These are phyloP conservation scores for Leptodactylus fuscus DNA, from an alignment of 2,113 vertebrate species.

Conservation along the genomic window DNA sequence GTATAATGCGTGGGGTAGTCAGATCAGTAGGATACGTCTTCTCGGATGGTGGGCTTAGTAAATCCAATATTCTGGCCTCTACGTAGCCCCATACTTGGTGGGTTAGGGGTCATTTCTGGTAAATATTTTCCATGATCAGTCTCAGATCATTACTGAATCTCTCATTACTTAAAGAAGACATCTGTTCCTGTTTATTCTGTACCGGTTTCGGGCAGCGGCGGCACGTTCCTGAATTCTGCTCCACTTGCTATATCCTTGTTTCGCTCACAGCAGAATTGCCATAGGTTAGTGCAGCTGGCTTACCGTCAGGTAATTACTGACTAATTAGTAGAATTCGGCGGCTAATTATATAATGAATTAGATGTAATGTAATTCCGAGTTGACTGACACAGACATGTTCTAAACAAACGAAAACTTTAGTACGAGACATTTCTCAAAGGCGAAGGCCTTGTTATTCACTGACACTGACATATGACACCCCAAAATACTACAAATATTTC, in stretches of 20 bases:
- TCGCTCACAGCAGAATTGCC: background rate
- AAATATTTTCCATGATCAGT: background rate
- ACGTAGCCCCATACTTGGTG: background rate
- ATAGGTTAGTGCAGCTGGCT: conserved; percentile 26
- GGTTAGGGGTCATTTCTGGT: background rate
- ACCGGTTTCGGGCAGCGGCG: background rate
- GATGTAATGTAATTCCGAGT: background rate
- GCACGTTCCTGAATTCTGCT: background rate
- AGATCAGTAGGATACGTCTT: too few relatives aligned
- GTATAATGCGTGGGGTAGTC: background rate
- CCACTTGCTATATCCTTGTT: background rate
- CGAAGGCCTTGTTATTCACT: background rate
- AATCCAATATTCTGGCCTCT: background rate
- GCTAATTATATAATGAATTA: conserved; percentile 45
- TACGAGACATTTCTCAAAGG: background rate
- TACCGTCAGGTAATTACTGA: conserved; percentile 42
- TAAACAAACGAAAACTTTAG: background rate
- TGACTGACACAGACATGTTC: conserved; percentile 7
- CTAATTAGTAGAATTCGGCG: conserved; percentile 26
- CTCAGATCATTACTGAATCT: background rate
- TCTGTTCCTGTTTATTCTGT: background rate
- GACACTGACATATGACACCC: background rate
- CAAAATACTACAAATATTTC: background rate
- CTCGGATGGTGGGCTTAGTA: background rate
- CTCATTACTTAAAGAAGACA: background rate